Evolutionary conservation across 2,888 invertebrate genomes (phyloP).

Genomic region (Drosophila helvetica): DNA sequence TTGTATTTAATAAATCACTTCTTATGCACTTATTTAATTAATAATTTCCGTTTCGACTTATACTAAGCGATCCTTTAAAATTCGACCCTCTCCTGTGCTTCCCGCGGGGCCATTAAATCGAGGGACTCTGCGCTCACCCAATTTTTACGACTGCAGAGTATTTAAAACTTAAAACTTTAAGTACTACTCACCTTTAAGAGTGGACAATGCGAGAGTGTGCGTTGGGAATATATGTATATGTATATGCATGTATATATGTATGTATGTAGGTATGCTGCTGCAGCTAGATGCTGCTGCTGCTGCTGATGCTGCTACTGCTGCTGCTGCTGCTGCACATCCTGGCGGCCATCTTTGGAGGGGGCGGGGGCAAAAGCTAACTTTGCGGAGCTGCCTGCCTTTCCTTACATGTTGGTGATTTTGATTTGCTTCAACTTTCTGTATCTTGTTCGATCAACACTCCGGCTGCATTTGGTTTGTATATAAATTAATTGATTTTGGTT

Average conservation of each 20-base stretch:
- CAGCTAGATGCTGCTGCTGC: constrained; percentile 2
- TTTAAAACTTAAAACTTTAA: constrained; percentile 49
- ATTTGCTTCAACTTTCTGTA: constrained; percentile 22
- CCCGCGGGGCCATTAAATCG: constrained; percentile 2
- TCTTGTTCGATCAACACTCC: constrained; percentile 53
- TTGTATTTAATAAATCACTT: background rate
- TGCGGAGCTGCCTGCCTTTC: constrained; percentile 19
- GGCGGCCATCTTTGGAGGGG: constrained; percentile 69
- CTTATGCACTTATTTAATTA: background rate
- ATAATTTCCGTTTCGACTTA: background rate
- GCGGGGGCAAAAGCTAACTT: constrained; percentile 47
- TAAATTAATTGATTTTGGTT: constrained; percentile 35
- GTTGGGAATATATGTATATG: constrained; percentile 6
- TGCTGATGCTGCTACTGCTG: constrained; percentile 32
- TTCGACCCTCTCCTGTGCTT: background rate
- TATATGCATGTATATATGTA: constrained; percentile 34
- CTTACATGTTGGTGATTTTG: constrained; percentile 56
- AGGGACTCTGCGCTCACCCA: constrained; percentile 39
- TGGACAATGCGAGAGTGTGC: constrained; percentile 10
- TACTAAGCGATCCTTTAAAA: too few species aligned
- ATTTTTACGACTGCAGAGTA: constrained; percentile 48
- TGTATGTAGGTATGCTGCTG: constrained; percentile 23
- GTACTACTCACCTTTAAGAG: constrained; percentile 68
- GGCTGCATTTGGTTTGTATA: constrained; percentile 52
- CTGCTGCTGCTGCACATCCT: constrained; percentile 62